These are phyloP conservation scores for Odontophorus gujanensis DNA, from an alignment of 2,113 vertebrate species.

Conservation along the genomic window DNA sequence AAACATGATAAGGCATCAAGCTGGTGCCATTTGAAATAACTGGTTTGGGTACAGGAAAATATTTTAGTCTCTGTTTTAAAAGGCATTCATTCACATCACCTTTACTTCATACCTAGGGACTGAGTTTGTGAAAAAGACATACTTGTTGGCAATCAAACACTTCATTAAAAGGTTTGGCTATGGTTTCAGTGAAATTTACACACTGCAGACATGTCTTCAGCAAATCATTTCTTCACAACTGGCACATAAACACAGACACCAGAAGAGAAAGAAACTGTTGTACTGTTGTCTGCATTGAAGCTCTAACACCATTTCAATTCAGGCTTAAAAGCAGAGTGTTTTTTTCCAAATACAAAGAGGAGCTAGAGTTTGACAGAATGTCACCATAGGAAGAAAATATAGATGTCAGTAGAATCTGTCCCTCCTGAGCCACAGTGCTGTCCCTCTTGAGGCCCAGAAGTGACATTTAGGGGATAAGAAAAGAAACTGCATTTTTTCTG, in stretches of 20 bases:
- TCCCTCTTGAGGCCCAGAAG: background rate
- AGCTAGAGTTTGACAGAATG: background rate
- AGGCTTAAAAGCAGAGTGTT: background rate
- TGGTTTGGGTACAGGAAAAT: background rate
- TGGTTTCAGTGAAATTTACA: background rate
- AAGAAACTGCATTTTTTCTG: background rate
- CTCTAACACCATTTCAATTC: background rate
- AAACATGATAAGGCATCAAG: background rate
- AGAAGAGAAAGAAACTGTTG: background rate
- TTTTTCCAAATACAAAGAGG: background rate
- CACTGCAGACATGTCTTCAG: background rate
- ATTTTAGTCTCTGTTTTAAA: background rate
- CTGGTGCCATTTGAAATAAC: background rate
- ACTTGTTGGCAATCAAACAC: background rate
- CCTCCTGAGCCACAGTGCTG: background rate
- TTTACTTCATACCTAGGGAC: background rate
- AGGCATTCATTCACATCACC: background rate
- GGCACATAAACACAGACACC: background rate
- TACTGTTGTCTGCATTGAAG: background rate
- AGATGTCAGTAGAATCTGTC: background rate
- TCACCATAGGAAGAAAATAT: background rate
- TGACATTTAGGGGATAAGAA: background rate
- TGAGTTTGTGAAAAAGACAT: background rate
- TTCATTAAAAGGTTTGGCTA: background rate
- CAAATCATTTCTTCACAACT: background rate